These are phyloP conservation scores for Barnardius zonarius DNA, from an alignment of 2,113 vertebrate species.

Conservation along the genomic window DNA sequence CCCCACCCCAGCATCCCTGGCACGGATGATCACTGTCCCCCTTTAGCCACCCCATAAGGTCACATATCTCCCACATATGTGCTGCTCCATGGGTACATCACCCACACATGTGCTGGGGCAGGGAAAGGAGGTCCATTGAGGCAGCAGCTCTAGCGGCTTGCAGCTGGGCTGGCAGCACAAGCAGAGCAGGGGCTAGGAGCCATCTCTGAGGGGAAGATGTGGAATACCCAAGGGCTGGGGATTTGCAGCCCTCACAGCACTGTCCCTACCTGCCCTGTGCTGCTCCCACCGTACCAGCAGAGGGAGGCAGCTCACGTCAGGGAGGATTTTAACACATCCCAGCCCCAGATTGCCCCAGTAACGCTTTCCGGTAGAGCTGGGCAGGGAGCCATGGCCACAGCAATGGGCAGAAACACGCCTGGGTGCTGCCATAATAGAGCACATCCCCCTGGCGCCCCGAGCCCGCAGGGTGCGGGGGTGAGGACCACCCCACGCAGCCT, in stretches of 20 bases:
- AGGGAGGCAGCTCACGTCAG: accelerated
- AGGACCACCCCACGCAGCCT: accelerated
- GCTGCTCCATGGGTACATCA: background rate
- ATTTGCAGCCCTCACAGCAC: accelerated
- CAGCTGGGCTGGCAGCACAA: background rate
- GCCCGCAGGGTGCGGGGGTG: accelerated
- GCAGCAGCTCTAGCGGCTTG: background rate
- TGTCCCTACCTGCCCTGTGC: background rate
- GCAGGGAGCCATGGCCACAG: accelerated
- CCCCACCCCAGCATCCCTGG: accelerated
- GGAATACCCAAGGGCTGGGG: background rate
- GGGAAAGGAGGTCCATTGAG: accelerated
- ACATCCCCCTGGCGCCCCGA: background rate
- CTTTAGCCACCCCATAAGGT: accelerated
- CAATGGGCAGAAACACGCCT: background rate
- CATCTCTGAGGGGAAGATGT: background rate
- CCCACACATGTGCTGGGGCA: accelerated
- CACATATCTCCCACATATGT: background rate
- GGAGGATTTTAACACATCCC: background rate
- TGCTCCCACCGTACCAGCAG: background rate
- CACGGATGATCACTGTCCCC: accelerated
- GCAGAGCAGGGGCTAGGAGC: background rate
- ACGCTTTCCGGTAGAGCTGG: background rate
- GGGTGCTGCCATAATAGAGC: background rate
- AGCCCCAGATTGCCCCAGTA: background rate